A percentile compares a stretch with the other conserved stretches of the same genome.
Conservation (phyloP, 2,888 invertebrate species). For the Caenorhabditis sp. region DNA sequence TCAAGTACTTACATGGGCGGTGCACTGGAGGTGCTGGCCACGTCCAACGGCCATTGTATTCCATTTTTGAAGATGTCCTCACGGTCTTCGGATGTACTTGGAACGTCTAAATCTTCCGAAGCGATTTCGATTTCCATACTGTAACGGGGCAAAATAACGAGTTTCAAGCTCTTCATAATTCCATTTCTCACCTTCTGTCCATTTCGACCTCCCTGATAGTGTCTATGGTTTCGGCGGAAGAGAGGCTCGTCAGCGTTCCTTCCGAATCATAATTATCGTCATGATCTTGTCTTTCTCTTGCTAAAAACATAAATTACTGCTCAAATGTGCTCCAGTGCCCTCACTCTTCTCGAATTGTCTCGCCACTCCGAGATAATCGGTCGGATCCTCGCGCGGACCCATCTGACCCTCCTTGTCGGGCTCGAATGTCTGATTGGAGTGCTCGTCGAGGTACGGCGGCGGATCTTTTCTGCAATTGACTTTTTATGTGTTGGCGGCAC, state of each 20-base stretch:
- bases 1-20: conserved; percentile 51
- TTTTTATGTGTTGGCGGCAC: neutral
- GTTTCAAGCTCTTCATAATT: no score
- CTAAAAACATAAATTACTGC: conserved; percentile 25
- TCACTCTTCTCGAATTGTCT: conserved; percentile 36
- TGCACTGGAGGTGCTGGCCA: conserved; percentile 60
- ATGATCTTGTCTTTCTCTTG: conserved; percentile 27
- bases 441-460: conserved; percentile 26
- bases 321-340: neutral
- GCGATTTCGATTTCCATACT: neutral
- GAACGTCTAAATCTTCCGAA: neutral
- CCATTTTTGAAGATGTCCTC: conserved; percentile 47
- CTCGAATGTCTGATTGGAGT: conserved; percentile 21
- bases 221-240: conserved; percentile 40
- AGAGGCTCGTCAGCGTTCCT: conserved; percentile 33
- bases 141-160: no score
- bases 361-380: conserved; percentile 44
- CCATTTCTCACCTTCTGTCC: conserved; percentile 1
- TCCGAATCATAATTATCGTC: conserved; percentile 26
- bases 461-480: conserved; percentile 44
- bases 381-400: conserved; percentile 56
- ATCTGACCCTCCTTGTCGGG: conserved; percentile 32
- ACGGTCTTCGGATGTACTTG: neutral
- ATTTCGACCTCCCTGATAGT: conserved; percentile 46
- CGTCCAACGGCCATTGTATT: conserved; percentile 57